Evolutionary conservation across 2,888 invertebrate species (phyloP), one percentile per base, ranked within the genome.

Genomic region (Fragum whitleyi): DNA sequence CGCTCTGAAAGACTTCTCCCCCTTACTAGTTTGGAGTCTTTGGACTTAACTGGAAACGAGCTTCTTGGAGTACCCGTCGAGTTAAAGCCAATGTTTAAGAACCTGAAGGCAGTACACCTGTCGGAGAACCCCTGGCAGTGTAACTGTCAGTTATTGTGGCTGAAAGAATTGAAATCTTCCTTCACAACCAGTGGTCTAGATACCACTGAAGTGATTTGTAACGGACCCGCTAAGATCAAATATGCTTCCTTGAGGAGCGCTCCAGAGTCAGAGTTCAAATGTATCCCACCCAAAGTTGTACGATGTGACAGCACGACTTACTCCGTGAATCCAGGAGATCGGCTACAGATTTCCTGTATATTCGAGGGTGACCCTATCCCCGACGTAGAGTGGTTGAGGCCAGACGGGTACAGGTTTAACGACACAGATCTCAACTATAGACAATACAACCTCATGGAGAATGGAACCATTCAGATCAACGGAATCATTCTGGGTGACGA

Each of bases 91-190:
- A 71, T 68, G 61, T 77, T 89, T 28, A 65, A 68, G 14, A 70
- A 28, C 11, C 79, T 89, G 59, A 77, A 74, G 61, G 36, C 74
- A 0, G 68, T 87, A 1, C 86, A 86, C 51, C 53, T 86, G 36
- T 76, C 87, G 0, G 81, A 83, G 42, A 88, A 89, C 55, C 87
- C 84, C 3, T 87, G 87, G 87, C 87, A 86, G 47, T 89, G 89
- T 74, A 85, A 86, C 81, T 89, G 89, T 71, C 81, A 81, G 67
- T 26, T 89, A 57, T 67, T 73, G 6, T 89, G 89, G 89, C 71
- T 89, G 29, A 82, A 79, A 47, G 81, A 82, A 47, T 74, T 86
- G 28, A 80, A 82, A 11, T 39, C 39, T n/a, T 53, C 69, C 2
- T 84, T 82, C n/a, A 65, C 80, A 39, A 59, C 79, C 6, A 79